phyloP scores from a whole-genome alignment of 1,140 invertebrate genomes.

The Eulimnadia texana region DNA sequence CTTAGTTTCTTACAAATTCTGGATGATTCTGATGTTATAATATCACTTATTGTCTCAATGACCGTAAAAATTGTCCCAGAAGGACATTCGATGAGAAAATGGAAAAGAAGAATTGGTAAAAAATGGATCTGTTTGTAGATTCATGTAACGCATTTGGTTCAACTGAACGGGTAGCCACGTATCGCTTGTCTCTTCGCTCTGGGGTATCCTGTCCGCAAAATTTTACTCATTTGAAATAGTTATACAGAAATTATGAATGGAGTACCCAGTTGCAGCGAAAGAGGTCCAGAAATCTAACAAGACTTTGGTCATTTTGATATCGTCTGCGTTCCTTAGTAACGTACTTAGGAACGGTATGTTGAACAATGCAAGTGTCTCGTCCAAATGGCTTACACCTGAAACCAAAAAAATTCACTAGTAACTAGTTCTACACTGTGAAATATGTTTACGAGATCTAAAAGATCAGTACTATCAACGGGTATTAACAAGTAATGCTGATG shows the following conservation, averaged over 20 bases:
- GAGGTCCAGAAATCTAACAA: constrained; percentile 1
- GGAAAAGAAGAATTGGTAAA: not conserved
- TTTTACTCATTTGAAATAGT: not conserved
- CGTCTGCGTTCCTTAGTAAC: not conserved
- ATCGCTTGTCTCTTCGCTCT: too few species aligned
- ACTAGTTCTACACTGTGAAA: not conserved
- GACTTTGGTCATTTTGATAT: not conserved
- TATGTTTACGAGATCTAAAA: not conserved
- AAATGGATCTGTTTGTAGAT: not conserved
- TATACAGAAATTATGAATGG: not conserved
- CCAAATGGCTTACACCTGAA: not conserved
- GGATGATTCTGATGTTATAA: too few species aligned
- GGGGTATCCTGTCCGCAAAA: not conserved
- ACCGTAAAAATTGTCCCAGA: not conserved
- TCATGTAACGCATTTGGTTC: not conserved
- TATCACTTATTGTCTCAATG: too few species aligned
- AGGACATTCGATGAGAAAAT: not conserved
- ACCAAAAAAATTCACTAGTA: not conserved
- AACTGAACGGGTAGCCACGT: not conserved
- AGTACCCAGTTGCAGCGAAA: constrained; percentile 9
- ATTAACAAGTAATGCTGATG: too few species aligned
- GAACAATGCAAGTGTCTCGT: not conserved
- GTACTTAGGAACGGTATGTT: not conserved
- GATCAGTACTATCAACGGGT: too few species aligned
- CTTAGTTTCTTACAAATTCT: too few species aligned